These are phyloP conservation scores for Motacilla tschutschensis DNA, from an alignment of 2,113 vertebrate species.

Conservation along the genomic window DNA sequence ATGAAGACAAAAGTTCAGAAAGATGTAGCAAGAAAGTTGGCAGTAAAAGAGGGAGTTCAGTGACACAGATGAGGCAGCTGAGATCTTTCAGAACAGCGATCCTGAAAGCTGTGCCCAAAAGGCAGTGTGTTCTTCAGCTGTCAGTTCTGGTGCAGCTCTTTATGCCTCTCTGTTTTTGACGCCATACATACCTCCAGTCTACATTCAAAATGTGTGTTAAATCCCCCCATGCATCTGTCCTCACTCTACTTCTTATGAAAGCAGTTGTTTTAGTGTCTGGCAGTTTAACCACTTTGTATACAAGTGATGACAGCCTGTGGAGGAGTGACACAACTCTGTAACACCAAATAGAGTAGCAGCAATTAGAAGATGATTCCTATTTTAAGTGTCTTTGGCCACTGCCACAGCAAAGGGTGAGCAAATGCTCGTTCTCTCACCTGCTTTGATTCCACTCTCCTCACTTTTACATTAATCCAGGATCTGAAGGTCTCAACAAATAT, in stretches of 20 bases:
- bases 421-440: not conserved
- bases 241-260: not conserved
- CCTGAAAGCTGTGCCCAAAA: not conserved
- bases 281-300: accelerated
- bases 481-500: not conserved
- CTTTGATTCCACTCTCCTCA: not conserved
- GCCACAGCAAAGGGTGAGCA: not conserved
- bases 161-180: not conserved
- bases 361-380: not conserved
- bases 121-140: not conserved
- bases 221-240: not conserved
- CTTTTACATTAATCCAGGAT: not conserved
- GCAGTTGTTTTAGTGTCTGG: not conserved
- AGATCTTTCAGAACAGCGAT: not conserved
- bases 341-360: not conserved
- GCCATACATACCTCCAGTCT: not conserved
- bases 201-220: not conserved
- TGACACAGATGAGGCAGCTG: not conserved
- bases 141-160: not conserved
- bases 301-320: not conserved
- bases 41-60: not conserved
- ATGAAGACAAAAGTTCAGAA: not conserved
- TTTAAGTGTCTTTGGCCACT: not conserved
- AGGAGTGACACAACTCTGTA: not conserved
- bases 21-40: not conserved